These are phyloP conservation scores for Synergus gifuensis DNA, from an alignment of 2,888 invertebrate genomes.

Conservation along the genomic window DNA sequence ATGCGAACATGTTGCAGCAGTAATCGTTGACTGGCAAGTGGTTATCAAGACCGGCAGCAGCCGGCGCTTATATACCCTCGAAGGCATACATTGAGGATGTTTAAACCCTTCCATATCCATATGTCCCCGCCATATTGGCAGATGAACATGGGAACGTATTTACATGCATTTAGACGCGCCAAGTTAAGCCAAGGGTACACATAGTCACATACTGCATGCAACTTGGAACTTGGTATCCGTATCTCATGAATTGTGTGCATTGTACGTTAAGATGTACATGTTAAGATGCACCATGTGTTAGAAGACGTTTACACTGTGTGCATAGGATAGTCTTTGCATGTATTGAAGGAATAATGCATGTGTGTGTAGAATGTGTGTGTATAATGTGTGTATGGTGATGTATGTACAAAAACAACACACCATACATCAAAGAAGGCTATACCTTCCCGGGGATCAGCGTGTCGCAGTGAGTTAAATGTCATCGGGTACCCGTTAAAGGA, in stretches of 20 bases:
- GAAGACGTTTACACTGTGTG: no score
- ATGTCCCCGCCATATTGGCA: constrained; percentile 8
- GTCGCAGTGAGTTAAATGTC: constrained; percentile 71
- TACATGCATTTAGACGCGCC: constrained; percentile 51
- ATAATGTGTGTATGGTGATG: constrained; percentile 50
- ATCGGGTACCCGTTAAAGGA: constrained; percentile 71
- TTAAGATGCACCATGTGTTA: neutral
- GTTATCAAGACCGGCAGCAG: constrained; percentile 52
- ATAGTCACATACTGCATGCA: constrained; percentile 24
- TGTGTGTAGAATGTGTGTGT: constrained; percentile 46
- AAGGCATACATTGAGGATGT: constrained; percentile 42
- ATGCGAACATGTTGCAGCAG: constrained; percentile 56
- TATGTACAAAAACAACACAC: constrained; percentile 55
- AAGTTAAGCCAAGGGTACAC: constrained; percentile 56
- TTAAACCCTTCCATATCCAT: neutral
- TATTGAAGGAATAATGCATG: constrained; percentile 51
- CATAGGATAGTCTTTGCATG: no score
- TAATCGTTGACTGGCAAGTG: constrained; percentile 58
- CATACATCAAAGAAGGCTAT: constrained; percentile 46
- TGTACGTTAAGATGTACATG: neutral
- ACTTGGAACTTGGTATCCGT: constrained; percentile 5
- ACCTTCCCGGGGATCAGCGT: constrained; percentile 52
- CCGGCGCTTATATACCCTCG: constrained; percentile 57
- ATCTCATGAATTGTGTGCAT: neutral
- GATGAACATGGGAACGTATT: constrained; percentile 51